Evolutionary conservation across 2,888 invertebrate species (phyloP).

Genomic region (Calameuta idolon): DNA sequence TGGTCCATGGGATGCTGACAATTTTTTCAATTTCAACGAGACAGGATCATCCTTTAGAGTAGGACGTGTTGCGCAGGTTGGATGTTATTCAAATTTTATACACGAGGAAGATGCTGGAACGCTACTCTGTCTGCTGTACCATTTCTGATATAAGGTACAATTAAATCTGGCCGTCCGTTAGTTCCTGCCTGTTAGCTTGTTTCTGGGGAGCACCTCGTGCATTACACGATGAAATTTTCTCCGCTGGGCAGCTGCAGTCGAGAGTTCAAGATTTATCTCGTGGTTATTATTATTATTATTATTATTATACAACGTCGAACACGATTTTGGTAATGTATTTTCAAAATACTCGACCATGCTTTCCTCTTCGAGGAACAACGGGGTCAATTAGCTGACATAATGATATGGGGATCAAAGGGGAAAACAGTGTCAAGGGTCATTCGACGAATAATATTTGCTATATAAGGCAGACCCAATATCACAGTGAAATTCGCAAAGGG

Average conservation of each 20-base stretch:
- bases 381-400: background rate
- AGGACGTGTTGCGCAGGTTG: background rate
- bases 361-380: background rate
- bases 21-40: background rate
- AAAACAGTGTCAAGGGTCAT: background rate
- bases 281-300: background rate
- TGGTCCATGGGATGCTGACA: background rate
- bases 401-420: background rate
- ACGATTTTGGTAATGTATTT: background rate
- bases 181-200: background rate
- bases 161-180: background rate
- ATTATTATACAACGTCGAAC: background rate
- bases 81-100: background rate
- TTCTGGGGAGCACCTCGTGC: background rate
- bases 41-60: background rate
- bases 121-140: background rate
- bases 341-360: background rate
- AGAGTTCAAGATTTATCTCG: background rate
- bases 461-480: background rate
- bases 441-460: background rate
- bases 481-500: background rate
- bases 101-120: background rate
- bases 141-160: background rate
- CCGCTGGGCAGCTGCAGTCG: background rate
- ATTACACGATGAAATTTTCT: background rate